Evolutionary conservation across 2,113 vertebrate genomes (phyloP).

Genomic region (Salvelinus fontinalis): DNA sequence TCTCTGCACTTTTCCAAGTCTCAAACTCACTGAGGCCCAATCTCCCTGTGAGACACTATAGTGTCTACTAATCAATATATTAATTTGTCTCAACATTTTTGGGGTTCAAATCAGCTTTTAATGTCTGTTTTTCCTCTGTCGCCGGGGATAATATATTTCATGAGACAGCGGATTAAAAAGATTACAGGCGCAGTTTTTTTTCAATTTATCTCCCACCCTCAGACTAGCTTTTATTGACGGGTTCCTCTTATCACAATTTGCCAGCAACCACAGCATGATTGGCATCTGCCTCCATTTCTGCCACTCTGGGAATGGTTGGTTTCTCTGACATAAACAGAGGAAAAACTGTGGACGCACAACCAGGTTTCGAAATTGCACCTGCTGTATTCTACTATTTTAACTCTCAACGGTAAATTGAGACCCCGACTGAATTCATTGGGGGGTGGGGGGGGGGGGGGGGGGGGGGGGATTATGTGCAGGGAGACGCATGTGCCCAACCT

Average conservation of each 20-base stretch:
- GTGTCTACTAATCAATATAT: neutral
- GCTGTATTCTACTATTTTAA: too few species aligned
- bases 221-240: slow-evolving; percentile 69
- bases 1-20: slow-evolving; percentile 26
- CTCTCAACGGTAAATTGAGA: too few species aligned
- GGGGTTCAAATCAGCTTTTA: slow-evolving; percentile 50
- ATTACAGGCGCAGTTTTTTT: too few species aligned
- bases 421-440: too few species aligned
- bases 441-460: fast-evolving
- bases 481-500: too few species aligned
- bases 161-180: slow-evolving; percentile 66
- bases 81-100: slow-evolving; percentile 35
- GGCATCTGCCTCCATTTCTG: slow-evolving; percentile 60
- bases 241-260: slow-evolving; percentile 77
- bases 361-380: too few species aligned
- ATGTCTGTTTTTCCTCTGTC: slow-evolving; percentile 66
- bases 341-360: too few species aligned
- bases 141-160: slow-evolving; percentile 72
- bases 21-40: slow-evolving; percentile 53
- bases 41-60: slow-evolving; percentile 49
- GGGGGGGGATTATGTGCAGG: too few species aligned
- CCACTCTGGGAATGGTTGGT: slow-evolving; percentile 42
- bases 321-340: slow-evolving; percentile 26
- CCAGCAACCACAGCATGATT: slow-evolving; percentile 71
- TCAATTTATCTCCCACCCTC: slow-evolving; percentile 74